Percentiles rank a stretch among this genome's conserved stretches.
Conservation (phyloP, 2,113 vertebrate species). For the Ancistrus triradiatus region DNA sequence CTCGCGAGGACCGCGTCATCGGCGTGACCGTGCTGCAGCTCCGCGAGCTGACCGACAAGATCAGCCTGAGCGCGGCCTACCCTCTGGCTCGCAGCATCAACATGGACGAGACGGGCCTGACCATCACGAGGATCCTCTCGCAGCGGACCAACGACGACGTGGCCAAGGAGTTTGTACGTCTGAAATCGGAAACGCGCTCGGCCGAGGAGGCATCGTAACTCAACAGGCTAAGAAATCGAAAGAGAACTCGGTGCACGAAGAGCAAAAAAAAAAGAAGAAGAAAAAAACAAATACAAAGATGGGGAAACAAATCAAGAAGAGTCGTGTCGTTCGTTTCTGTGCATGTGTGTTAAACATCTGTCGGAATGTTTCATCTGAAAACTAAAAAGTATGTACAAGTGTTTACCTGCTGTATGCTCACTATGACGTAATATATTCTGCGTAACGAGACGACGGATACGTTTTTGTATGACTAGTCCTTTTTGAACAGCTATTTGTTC, state of each 20-base stretch:
- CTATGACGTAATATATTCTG: slow-evolving; percentile 79
- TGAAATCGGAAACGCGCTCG: slow-evolving; percentile 90
- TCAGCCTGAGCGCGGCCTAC: slow-evolving; percentile 77
- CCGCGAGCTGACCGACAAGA: slow-evolving; percentile 76
- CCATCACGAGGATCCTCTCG: slow-evolving; percentile 95
- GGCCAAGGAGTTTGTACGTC: slow-evolving; percentile 95
- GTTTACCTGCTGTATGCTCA: slow-evolving; percentile 88
- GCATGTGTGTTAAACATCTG: slow-evolving; percentile 93
- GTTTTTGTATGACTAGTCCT: slow-evolving; percentile 86
- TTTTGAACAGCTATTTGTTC: slow-evolving; percentile 84
- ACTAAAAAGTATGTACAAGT: slow-evolving; percentile 76
- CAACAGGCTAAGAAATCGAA: no score
- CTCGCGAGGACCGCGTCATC: slow-evolving; percentile 87
- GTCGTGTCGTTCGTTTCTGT: slow-evolving; percentile 74
- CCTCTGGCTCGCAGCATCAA: slow-evolving; percentile 79
- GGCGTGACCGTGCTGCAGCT: slow-evolving; percentile 93
- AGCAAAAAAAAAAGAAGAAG: background rate
- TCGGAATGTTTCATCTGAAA: slow-evolving; percentile 91
- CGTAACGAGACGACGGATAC: slow-evolving; percentile 74
- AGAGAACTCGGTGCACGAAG: background rate
- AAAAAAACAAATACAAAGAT: background rate
- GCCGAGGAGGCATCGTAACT: slow-evolving; percentile 77
- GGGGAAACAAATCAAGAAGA: slow-evolving; percentile 28
- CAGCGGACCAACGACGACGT: slow-evolving; percentile 95
- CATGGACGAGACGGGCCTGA: slow-evolving; percentile 89